Base-by-base conservation (phyloP, 2,113 vertebrate species). In the Cephalophus harveyi region DNA sequence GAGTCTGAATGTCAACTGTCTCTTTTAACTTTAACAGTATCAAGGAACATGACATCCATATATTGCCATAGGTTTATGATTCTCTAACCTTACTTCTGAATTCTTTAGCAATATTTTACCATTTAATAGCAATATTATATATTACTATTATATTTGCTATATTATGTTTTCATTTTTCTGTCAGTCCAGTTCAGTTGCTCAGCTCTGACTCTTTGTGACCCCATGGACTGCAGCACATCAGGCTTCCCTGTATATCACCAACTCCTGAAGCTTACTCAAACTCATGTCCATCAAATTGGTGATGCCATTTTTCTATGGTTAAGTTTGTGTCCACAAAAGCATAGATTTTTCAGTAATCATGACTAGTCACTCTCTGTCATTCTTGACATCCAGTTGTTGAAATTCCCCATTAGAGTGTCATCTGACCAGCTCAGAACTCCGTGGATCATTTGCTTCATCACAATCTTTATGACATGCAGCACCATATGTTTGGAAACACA, bases 381-480 rank as follows among this genome's bases (percentile, higher is more conserved):
- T 89, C 7, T 27, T 81, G 2, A 55, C 67, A 85, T 87, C 36
- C 54, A 23, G 74, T 67, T 76, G 40, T 89, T 92, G 81, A 87
- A 90, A 54, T 92, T 43, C n/a, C 57, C 48, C 27, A 40, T 2
- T 33, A 54, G 7, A 85, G 30, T 43, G 52, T 74, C 28, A 87
- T 36, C 52, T 93, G 50, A 82, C 1, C 1, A 5, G 14, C 33
- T 21, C 67, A 91, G 91, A 93, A 43, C 4, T 81, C 81, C 48
- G 5, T 28, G 62, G 74, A 87, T 67, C 92, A 86, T 94, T 97
- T 93, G 74, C 28, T 48, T 87, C 54, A 60, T 86, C 60, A 60
- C 10, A 64, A 46, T 92, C 94, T 96, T 91, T 95, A 96, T 67
- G 76, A 91, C n/a, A 85, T 82, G 67, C 43, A 54, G 40, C 30